These are phyloP conservation scores for Spermophilus dauricus DNA, from an alignment of 2,113 vertebrate genomes.

Conservation along the genomic window DNA sequence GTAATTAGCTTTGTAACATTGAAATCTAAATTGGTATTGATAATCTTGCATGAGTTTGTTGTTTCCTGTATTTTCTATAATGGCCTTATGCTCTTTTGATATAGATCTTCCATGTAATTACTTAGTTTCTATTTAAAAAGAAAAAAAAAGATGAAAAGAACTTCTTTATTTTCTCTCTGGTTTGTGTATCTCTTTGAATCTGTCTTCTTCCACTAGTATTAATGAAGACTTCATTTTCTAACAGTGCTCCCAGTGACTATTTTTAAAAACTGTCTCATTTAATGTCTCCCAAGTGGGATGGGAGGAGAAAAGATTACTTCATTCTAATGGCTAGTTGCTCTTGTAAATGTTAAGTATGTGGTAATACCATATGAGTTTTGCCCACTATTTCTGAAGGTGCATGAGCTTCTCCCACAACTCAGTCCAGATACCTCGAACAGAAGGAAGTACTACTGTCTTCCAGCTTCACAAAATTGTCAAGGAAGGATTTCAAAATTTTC, in stretches of 20 bases:
- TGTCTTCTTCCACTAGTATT: not conserved
- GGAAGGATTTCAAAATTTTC: not conserved
- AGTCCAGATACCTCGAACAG: not conserved
- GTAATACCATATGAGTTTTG: not conserved
- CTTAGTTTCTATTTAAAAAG: not conserved
- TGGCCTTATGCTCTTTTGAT: not conserved
- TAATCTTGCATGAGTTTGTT: not conserved
- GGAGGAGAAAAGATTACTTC: not conserved
- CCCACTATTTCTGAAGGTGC: not conserved
- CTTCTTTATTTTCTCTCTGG: not conserved
- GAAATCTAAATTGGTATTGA: conserved; percentile 21
- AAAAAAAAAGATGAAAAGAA: not conserved
- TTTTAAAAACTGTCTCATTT: not conserved
- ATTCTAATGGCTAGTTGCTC: not conserved
- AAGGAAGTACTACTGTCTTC: not conserved
- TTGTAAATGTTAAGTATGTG: not conserved
- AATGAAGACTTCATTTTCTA: not conserved
- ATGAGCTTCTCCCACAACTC: not conserved
- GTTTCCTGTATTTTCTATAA: not conserved
- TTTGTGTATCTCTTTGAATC: not conserved
- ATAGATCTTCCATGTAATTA: not conserved
- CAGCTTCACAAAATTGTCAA: not conserved
- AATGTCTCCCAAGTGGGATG: not conserved
- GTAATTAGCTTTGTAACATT: not conserved
- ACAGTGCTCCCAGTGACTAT: not conserved